phyloP scores from a whole-genome alignment of 2,888 invertebrate genomes.

The Metallyticus violacea region DNA sequence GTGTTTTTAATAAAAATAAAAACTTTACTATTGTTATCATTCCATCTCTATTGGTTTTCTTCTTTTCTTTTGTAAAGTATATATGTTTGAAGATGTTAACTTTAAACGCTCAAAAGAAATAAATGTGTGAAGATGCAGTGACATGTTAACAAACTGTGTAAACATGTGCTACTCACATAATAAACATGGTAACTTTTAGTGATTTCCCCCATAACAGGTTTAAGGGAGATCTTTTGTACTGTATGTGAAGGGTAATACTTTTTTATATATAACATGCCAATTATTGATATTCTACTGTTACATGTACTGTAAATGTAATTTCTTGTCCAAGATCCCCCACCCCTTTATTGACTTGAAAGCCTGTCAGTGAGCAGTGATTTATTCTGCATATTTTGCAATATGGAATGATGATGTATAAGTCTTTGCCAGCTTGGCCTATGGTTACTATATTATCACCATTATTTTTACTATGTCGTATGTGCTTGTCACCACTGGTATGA shows the following conservation, averaged over 20 bases:
- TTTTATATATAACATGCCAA: not conserved
- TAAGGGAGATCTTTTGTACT: not conserved
- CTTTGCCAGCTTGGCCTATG: not conserved
- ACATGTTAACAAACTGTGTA: no score
- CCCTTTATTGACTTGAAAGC: not conserved
- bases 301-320: not conserved
- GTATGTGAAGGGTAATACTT: not conserved
- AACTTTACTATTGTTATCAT: not conserved
- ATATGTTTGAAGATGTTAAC: not conserved
- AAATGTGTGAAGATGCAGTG: not conserved
- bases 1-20: conserved; percentile 9
- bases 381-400: not conserved
- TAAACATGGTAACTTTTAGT: not conserved
- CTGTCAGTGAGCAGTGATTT: no score
- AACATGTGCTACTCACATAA: not conserved
- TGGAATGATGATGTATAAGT: not conserved
- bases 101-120: not conserved
- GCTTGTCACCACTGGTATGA: not conserved
- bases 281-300: not conserved
- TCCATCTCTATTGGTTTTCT: not conserved
- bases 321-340: not conserved
- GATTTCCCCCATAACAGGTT: not conserved
- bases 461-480: not conserved
- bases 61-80: not conserved
- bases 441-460: not conserved